Conservation (phyloP, 2,113 vertebrate genomes). For the Pterocles orientalis region DNA sequence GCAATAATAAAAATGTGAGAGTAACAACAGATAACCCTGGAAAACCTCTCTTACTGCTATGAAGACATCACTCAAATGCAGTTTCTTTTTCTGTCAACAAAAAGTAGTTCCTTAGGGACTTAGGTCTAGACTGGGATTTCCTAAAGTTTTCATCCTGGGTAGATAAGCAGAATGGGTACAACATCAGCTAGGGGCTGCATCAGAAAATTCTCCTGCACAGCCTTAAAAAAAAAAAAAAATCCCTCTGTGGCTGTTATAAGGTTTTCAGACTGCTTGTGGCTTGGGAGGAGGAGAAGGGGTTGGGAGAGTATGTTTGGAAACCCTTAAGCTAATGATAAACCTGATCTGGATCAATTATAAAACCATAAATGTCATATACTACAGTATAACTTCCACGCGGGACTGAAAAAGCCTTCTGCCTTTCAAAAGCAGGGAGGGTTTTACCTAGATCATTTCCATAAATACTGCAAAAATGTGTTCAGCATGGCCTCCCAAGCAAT, state of each 20-base stretch:
- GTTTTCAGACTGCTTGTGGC: not conserved
- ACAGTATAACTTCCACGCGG: not conserved
- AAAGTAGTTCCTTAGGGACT: not conserved
- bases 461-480: not conserved
- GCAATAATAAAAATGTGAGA: conserved; percentile 14
- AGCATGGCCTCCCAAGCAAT: not conserved
- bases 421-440: not conserved
- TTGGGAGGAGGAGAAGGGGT: not conserved
- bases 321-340: not conserved
- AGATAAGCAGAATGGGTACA: not conserved
- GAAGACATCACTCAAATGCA: not conserved
- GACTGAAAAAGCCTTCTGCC: not conserved
- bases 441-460: not conserved
- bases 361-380: not conserved
- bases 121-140: not conserved
- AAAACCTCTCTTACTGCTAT: not conserved
- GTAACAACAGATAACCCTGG: not conserved
- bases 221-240: not conserved
- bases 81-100: not conserved
- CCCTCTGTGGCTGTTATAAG: not conserved
- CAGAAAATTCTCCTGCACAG: not conserved
- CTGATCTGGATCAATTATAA: not conserved
- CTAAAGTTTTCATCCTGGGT: not conserved
- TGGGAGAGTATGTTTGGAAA: not conserved
- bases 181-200: not conserved